phyloP scores from a whole-genome alignment of 2,888 invertebrate genomes.

The Opisthograptis luteolata region DNA sequence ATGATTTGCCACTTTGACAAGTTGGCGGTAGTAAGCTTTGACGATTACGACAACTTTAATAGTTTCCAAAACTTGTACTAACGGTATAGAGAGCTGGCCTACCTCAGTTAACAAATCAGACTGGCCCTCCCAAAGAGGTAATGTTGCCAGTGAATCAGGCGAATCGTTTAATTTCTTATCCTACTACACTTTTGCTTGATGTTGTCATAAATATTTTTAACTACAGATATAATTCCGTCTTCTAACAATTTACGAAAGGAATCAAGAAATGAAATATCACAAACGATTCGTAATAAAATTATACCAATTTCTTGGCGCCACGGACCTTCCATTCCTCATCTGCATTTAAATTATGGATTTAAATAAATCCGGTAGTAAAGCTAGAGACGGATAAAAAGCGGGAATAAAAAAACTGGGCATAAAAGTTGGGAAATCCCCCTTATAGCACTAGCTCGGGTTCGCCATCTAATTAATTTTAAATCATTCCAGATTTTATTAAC shows the following conservation, averaged over 20 bases:
- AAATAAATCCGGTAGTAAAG: slow-evolving; percentile 64
- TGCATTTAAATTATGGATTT: slow-evolving; percentile 76
- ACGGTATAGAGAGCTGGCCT: too few relatives aligned
- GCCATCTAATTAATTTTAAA: slow-evolving; percentile 37
- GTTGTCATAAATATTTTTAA: not conserved
- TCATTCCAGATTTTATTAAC: slow-evolving; percentile 33
- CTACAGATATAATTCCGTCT: not conserved
- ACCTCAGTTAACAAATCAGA: too few relatives aligned
- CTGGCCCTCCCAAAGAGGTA: too few relatives aligned
- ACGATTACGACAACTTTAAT: too few relatives aligned
- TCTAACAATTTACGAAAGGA: not conserved
- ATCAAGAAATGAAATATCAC: slow-evolving; percentile 16
- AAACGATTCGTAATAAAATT: slow-evolving; percentile 18
- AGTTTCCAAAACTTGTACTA: too few relatives aligned
- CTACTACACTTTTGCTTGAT: not conserved
- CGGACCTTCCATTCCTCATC: slow-evolving; percentile 52
- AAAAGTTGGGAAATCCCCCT: slow-evolving; percentile 35
- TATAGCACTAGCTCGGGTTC: slow-evolving; percentile 33
- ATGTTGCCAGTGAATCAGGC: too few relatives aligned
- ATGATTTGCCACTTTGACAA: too few relatives aligned
- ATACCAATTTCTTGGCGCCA: slow-evolving; percentile 24
- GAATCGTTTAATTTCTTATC: too few relatives aligned
- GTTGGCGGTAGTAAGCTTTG: too few relatives aligned
- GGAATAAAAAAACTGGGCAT: slow-evolving; percentile 38
- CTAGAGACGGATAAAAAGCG: slow-evolving; percentile 45